Conservation (phyloP, 2,797 vertebrate species). For the Epinephelus awoara region DNA sequence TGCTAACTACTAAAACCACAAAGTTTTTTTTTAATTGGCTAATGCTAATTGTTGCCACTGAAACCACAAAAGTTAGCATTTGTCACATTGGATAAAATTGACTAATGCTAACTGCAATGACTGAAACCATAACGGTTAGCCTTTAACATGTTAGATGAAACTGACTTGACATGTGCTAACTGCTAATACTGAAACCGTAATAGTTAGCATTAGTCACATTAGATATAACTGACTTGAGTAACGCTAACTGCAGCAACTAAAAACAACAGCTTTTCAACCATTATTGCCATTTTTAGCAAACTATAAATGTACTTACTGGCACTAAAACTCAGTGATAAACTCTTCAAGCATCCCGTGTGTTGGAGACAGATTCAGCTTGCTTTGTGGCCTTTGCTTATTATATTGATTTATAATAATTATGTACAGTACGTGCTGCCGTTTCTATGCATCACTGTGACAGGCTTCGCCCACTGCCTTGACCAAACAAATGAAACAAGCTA, state of each 20-base stretch:
- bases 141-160: no score
- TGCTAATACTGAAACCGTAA: no score
- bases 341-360: conserved; percentile 42
- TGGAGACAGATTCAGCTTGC: conserved; percentile 51
- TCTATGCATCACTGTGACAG: conserved; percentile 82
- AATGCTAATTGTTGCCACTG: background rate
- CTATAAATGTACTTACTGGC: background rate
- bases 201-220: no score
- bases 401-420: conserved; percentile 13
- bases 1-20: background rate
- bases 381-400: conserved; percentile 69
- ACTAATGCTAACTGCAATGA: background rate
- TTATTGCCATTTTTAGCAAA: background rate
- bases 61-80: background rate
- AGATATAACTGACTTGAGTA: no score
- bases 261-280: no score
- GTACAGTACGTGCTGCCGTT: conserved; percentile 57
- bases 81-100: background rate
- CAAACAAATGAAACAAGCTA: conserved; percentile 38
- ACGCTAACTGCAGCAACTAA: no score
- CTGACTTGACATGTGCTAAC: no score
- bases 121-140: no score
- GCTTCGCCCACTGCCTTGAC: conserved; percentile 81
- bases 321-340: background rate
- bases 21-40: no score